A percentile compares a stretch with the other conserved stretches of the same genome.
Evolutionary conservation across 2,888 invertebrate species (phyloP).

Genomic region (Amiota minor): DNA sequence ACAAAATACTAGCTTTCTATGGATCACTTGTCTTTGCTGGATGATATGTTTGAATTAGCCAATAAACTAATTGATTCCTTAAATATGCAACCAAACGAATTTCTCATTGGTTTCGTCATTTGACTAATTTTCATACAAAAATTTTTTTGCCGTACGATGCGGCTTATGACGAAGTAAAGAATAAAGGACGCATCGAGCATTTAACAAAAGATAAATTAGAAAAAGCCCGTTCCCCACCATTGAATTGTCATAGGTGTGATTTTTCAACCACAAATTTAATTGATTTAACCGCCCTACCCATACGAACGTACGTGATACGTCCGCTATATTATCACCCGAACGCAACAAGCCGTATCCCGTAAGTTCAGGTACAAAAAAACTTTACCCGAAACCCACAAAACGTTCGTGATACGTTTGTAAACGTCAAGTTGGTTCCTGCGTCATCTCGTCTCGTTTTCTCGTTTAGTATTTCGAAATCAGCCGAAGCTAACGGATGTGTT

Average conservation of each 20-base stretch:
- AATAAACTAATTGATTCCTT: not conserved
- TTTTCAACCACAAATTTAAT: slow-evolving; percentile 32
- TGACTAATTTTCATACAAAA: slow-evolving; percentile 55
- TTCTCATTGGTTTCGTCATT: slow-evolving; percentile 43
- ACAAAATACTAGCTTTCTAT: too few species aligned
- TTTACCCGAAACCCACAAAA: too few species aligned
- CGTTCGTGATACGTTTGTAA: too few species aligned
- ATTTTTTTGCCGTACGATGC: slow-evolving; percentile 46
- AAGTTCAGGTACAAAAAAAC: too few species aligned
- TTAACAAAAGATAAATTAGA: slow-evolving; percentile 26
- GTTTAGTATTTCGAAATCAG: too few species aligned
- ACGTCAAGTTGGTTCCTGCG: too few species aligned
- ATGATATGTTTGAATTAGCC: slow-evolving; percentile 4
- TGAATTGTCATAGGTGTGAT: slow-evolving; percentile 50
- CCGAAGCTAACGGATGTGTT: too few species aligned
- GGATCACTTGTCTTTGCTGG: slow-evolving; percentile 1
- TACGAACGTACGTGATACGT: too few species aligned
- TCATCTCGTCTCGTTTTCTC: too few species aligned
- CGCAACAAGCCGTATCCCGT: too few species aligned
- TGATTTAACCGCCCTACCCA: too few species aligned
- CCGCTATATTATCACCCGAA: too few species aligned
- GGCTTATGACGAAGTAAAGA: slow-evolving; percentile 39
- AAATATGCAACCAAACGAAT: not conserved
- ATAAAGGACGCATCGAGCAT: slow-evolving; percentile 44
- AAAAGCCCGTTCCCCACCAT: slow-evolving; percentile 10